These are phyloP conservation scores for Thereva nobilitata DNA, from an alignment of 2,888 invertebrate genomes.

Conservation along the genomic window DNA sequence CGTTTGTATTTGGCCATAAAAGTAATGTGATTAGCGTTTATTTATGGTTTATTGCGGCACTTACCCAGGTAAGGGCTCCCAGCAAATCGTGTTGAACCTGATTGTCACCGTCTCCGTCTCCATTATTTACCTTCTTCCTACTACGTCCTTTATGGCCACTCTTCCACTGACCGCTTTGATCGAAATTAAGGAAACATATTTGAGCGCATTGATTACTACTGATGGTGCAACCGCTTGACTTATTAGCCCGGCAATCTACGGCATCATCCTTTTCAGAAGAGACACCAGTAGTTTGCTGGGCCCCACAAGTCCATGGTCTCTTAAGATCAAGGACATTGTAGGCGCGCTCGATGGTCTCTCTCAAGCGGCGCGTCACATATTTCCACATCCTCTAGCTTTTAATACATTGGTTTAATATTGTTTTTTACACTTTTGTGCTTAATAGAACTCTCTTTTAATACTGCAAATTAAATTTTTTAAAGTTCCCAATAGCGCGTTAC, in stretches of 20 bases:
- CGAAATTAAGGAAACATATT: neutral
- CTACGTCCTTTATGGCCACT: neutral
- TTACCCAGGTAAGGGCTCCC: constrained; percentile 60
- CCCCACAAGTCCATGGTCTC: constrained; percentile 53
- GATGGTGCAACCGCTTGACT: neutral
- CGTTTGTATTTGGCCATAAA: neutral
- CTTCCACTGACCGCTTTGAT: neutral
- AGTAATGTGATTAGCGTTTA: neutral
- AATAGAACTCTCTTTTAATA: neutral
- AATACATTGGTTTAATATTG: constrained; percentile 29
- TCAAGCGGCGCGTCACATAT: constrained; percentile 61
- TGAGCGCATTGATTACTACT: neutral
- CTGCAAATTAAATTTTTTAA: neutral
- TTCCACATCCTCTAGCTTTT: constrained; percentile 60
- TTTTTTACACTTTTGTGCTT: constrained; percentile 1
- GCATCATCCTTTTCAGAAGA: constrained; percentile 17
- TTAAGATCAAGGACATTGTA: constrained; percentile 61
- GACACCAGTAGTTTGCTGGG: constrained; percentile 13
- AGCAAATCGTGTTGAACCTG: constrained; percentile 24
- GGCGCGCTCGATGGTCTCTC: constrained; percentile 61
- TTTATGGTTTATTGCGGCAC: constrained; percentile 13
- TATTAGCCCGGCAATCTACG: neutral
- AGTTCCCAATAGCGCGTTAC: too few relatives aligned
- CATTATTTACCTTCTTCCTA: constrained; percentile 1
- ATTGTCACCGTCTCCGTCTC: constrained; percentile 7